Base-by-base conservation (phyloP, 2,888 invertebrate species). In the Euproctis similis region DNA sequence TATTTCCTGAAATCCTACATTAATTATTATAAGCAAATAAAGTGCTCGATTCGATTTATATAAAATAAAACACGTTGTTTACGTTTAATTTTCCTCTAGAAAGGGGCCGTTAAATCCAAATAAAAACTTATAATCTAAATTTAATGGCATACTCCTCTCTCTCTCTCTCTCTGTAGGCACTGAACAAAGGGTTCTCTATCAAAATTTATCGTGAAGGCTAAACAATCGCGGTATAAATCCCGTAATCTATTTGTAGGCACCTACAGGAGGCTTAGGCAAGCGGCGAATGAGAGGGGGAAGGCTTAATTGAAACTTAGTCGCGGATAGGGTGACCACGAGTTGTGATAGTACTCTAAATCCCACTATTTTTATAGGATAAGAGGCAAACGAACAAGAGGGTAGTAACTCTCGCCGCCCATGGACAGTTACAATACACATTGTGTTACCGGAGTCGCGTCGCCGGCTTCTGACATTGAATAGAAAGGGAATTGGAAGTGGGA, bases 281-380 rank as follows among this genome's bases (percentile, higher is more conserved):
- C 51, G 46, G 46, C 59, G 63, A 64, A 59, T 54, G 48, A 53
- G 58, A 48, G 61, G 69, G 66, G n/a, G 64, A 53, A 47, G 56
- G 67, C 70, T 76, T 78, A 78, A 80, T 80, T 77, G 80, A 78
- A 80, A 77, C 72, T 78, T 73, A 71, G 68, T 68, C 60, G 64
- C 55, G 41, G 49, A 14, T 53, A 50, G 48, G 48, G 50, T 39
- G 24, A 22, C 27, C 8, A 37, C 20, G 22, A 12, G 1, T 12
- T n/a, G 4, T 23, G 12, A 21, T n/a, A n/a, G n/a, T n/a, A n/a
- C n/a, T n/a, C n/a, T n/a, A n/a, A n/a, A n/a, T n/a, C n/a, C n/a
- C n/a, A n/a, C n/a, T n/a, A n/a, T n/a, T n/a, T n/a, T n/a, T n/a
- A n/a, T n/a, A n/a, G n/a, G n/a, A n/a, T n/a, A n/a, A n/a, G n/a